Base-by-base conservation (phyloP, 2,797 vertebrate species). In the Amblyraja radiata region DNA sequence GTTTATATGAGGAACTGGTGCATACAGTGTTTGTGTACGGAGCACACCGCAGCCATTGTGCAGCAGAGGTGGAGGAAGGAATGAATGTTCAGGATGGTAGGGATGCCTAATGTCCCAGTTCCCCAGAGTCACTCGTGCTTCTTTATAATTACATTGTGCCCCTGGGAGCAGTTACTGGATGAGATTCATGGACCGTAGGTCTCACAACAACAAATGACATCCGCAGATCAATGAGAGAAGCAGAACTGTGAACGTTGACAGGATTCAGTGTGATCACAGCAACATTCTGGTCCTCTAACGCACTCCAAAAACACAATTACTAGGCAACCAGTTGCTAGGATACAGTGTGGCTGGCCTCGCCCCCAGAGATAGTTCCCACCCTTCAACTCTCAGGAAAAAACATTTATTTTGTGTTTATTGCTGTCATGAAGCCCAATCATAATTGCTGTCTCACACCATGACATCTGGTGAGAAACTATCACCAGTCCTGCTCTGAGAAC, bases 321-420 rank as follows among this genome's bases (percentile, higher is more conserved):
- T 6, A 28, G 28, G 25, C 11, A n/a, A 21, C 86, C 71, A 65
- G 88, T 90, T 90, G 88, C 88, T 90, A 90, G 68, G 88, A 71
- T 90, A 90, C 65, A 0, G 88, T 90, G 32, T 10, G 10, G 65
- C 32, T 61, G 36, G 32, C 68, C 65, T 73, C 65, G 39, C 61
- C 68, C 88, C 71, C 65, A 68, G n/a, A 68, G 61, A 90, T 28
- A 88, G 58, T 11, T 46, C 5, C 7, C 16, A 63, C n/a, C 32
- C n/a, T 61, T 36, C 21, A n/a, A 58, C 84, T 68, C 63, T n/a
- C 61, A 18, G 6, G 39, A 16, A 36, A 73, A 90, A 9, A n/a
- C 23, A 14, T 8, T 1, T n/a, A 18, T 84, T 61, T 90, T 46
- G n/a, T 46, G 16, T 39, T 46, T 54, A 25, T 58, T 90, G 88